These are phyloP conservation scores for Sceloporus tristichus DNA, from an alignment of 2,113 vertebrate genomes.

Conservation along the genomic window DNA sequence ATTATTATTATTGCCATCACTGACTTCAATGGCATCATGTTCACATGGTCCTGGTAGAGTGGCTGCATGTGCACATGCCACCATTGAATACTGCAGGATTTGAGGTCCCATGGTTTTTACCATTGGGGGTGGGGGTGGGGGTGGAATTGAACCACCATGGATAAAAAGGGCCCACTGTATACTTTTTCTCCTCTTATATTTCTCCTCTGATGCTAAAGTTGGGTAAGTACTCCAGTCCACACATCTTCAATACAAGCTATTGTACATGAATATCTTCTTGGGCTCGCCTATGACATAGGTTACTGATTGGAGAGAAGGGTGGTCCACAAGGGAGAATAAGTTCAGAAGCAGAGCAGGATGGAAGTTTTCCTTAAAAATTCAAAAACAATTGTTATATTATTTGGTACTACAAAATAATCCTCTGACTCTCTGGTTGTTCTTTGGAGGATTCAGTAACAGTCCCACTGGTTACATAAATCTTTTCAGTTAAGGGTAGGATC, in stretches of 20 bases:
- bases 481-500: neutral
- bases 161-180: no score
- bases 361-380: neutral
- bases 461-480: no score
- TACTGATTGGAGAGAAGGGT: neutral
- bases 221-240: neutral
- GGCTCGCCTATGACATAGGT: neutral
- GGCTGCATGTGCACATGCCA: no score
- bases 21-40: no score
- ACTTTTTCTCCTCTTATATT: neutral
- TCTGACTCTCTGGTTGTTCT: neutral
- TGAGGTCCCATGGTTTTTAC: no score
- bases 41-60: no score
- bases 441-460: no score
- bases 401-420: neutral
- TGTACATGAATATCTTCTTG: neutral
- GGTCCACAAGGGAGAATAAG: neutral
- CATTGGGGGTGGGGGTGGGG: no score
- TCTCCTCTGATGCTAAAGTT: neutral
- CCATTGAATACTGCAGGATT: no score
- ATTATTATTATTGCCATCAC: no score
- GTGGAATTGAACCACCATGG: no score
- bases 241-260: neutral
- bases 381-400: neutral
- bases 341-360: neutral